phyloP scores from a whole-genome alignment of 2,797 vertebrate species.

The Cyprinella venusta region DNA sequence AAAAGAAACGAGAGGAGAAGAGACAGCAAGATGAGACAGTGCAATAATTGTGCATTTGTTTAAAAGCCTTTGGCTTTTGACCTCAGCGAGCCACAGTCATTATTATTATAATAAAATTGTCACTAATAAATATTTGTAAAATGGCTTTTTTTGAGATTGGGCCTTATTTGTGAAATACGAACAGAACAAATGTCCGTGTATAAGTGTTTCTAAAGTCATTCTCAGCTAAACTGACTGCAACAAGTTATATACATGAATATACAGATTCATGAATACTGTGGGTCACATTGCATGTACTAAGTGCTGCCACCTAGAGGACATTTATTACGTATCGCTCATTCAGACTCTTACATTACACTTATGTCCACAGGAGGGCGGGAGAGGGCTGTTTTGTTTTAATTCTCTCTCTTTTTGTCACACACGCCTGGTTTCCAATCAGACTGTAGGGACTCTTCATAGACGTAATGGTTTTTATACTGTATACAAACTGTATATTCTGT shows the following conservation, averaged over 20 bases:
- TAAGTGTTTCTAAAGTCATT: background rate
- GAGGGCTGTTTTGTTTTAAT: background rate
- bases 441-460: too few species aligned
- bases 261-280: background rate
- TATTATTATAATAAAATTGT: background rate
- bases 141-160: background rate
- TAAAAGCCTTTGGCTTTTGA: background rate
- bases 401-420: background rate
- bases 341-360: background rate
- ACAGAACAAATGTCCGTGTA: background rate
- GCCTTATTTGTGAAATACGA: background rate
- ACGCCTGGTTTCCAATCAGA: too few species aligned
- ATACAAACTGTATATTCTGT: too few species aligned
- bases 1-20: conserved; percentile 51
- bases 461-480: too few species aligned
- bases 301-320: conserved; percentile 29
- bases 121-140: background rate
- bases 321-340: background rate
- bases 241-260: background rate
- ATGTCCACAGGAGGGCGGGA: background rate
- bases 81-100: background rate
- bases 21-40: conserved; percentile 49
- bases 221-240: background rate
- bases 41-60: conserved; percentile 6
- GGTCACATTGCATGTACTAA: background rate